Evolutionary conservation across 2,113 vertebrate species (phyloP), one percentile per base, ranked within the genome.

Genomic region (Lasiurus cinereus): DNA sequence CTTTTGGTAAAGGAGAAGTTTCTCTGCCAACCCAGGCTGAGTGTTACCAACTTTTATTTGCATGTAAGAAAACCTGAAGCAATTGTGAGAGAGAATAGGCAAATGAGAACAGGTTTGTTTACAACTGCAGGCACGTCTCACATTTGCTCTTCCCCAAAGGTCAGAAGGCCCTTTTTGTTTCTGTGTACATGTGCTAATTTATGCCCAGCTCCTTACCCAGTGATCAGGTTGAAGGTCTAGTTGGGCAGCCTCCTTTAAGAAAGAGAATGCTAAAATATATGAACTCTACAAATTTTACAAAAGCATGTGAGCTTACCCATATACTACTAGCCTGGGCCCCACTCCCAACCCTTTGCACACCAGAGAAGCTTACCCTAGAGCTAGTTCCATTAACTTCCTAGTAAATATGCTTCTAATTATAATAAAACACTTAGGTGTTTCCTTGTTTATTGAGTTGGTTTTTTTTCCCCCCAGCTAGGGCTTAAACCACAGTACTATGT

Each of bases 61-160:
- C 96, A 96, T 97, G 59, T 87, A 91, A 96, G 97, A 94, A 97
- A 96, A 95, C 94, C 90, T 84, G 72, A 85, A 97, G 95, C 94
- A 85, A 90, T 90, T 93, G 95, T 90, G 84, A 80, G 90, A 92
- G 88, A 80, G 90, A 94, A 88, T 78, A 96, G 92, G 92, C 96
- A 97, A 96, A 97, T 94, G 92, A 94, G 88, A 88, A 46, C 67
- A 36, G 93, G 93, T 85, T 95, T 95, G 95, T 96, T 97, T 94
- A 94, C 64, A 90, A 88, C 67, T 69, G 90, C 73, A 85, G 78
- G n/a, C 67, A 8, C 3, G 7, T 69, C 82, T 97, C 52, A 27
- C 76, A 56, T 89, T 96, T 54, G 67, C 72, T 91, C 84, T 82
- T 77, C 90, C 54, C 84, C 88, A 96, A 96, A 95, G 88, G 78